Evolutionary conservation across 2,113 vertebrate genomes (phyloP).

Genomic region (Melanotaenia duboulayi): DNA sequence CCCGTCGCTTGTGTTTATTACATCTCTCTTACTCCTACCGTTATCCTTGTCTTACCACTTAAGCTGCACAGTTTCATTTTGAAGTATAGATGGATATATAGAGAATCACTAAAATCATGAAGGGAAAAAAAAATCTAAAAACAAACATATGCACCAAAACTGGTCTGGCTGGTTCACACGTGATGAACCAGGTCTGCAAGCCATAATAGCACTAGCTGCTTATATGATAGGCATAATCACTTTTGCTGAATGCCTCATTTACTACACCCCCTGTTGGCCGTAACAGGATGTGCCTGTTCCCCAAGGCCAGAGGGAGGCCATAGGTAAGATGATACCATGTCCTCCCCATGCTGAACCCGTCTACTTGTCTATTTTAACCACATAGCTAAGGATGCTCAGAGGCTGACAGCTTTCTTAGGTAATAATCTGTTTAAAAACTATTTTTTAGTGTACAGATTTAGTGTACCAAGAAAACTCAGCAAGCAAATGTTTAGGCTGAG

Average conservation of each 20-base stretch:
- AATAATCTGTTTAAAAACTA: neutral
- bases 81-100: neutral
- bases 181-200: slow-evolving; percentile 15
- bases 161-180: neutral
- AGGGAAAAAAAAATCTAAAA: slow-evolving; percentile 11
- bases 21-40: slow-evolving; percentile 16
- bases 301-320: slow-evolving; percentile 58
- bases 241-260: slow-evolving; percentile 62
- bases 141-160: neutral
- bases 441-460: neutral
- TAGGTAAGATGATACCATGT: slow-evolving; percentile 56
- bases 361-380: slow-evolving; percentile 42
- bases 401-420: neutral
- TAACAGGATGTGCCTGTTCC: slow-evolving; percentile 53
- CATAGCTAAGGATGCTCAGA: slow-evolving; percentile 11
- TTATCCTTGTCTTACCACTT: slow-evolving; percentile 29
- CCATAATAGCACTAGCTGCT: slow-evolving; percentile 35
- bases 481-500: slow-evolving; percentile 1
- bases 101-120: slow-evolving; percentile 3
- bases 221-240: slow-evolving; percentile 46
- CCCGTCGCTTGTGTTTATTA: slow-evolving; percentile 31
- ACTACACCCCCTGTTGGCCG: slow-evolving; percentile 29
- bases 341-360: slow-evolving; percentile 5
- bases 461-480: neutral
- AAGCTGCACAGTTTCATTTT: slow-evolving; percentile 13